A percentile compares a stretch with the other conserved stretches of the same genome.
These are phyloP conservation scores for Hippoglossus stenolepis DNA, from an alignment of 2,113 vertebrate species.

Conservation along the genomic window DNA sequence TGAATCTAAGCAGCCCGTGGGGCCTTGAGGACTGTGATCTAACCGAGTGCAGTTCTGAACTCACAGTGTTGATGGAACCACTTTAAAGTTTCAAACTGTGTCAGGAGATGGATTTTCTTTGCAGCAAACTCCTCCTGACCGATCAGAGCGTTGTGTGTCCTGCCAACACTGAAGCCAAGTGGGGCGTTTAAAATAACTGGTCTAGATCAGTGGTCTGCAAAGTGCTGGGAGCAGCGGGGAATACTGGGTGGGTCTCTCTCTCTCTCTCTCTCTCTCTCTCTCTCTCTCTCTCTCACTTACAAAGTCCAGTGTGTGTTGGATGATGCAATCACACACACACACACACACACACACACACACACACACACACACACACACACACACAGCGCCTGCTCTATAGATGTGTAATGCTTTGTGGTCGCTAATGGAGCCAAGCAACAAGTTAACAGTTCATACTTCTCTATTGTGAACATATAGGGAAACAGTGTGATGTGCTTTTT, in stretches of 20 bases:
- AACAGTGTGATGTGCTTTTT: neutral
- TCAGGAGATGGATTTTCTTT: neutral
- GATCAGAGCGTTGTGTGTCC: neutral
- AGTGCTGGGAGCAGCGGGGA: conserved; percentile 30
- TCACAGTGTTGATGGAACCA: neutral
- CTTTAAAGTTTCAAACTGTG: neutral
- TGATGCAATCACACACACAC: neutral
- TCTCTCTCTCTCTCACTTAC: neutral
- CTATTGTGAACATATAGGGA: neutral
- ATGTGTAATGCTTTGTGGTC: conserved; percentile 9
- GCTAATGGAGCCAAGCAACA: conserved; percentile 61
- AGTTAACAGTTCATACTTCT: conserved; percentile 42
- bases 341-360: conserved; percentile 7
- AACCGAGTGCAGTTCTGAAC: neutral
- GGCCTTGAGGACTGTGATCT: no score
- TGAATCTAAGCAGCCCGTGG: no score
- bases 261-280: neutral
- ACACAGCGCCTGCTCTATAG: neutral
- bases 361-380: neutral
- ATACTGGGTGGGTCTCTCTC: conserved; percentile 62
- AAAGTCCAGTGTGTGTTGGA: neutral
- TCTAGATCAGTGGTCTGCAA: conserved; percentile 15
- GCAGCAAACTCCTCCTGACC: neutral
- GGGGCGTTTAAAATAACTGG: conserved; percentile 7
- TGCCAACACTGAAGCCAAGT: neutral